Evolutionary conservation across 2,113 vertebrate species (phyloP), one percentile per base, ranked within the genome.

Genomic region (Turdus rufiventris): DNA sequence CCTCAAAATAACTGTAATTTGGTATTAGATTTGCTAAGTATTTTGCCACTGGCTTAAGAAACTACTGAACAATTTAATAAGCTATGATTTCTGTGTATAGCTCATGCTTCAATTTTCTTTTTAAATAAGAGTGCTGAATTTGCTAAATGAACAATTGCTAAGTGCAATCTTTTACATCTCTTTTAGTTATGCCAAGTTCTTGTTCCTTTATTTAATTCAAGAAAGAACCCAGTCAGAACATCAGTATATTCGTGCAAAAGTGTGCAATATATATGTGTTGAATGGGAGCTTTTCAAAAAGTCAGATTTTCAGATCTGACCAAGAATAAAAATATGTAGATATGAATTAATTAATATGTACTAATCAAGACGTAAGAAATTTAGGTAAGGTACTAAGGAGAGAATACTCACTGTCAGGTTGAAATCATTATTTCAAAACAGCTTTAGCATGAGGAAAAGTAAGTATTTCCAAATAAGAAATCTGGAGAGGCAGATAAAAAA

Each of bases 11-110:
- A 72, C 48, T 72, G 19, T 75, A 57, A 47, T 71, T 81, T 15
- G 12, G 8, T 92, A 34, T 82, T 95, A 51, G 9, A 18, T 43
- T 93, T 94, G 29, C 33, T 94, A 70, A 94, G 63, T 86, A 78
- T 77, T 85, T 70, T 91, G 42, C 57, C 31, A 43, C 25, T 94
- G 45, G 66, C 65, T 93, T 87, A 36, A 93, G n/a, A 92, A 91
- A 31, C 67, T 84, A 48, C 48, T 66, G 56, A 91, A 50, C 73
- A 88, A 54, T 76, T 90, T 68, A 74, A 34, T 73, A 91, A 65
- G 65, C 33, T 26, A 21, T 1, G 20, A 12, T 54, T 85, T 72
- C 40, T 91, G 26, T 53, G 17, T 83, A 34, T 68, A 63, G 33
- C 33, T 77, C n/a, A 9, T 83, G 25, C 16, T 90, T 79, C 54